Conservation (phyloP, 2,888 invertebrate genomes). For the Leucania comma region DNA sequence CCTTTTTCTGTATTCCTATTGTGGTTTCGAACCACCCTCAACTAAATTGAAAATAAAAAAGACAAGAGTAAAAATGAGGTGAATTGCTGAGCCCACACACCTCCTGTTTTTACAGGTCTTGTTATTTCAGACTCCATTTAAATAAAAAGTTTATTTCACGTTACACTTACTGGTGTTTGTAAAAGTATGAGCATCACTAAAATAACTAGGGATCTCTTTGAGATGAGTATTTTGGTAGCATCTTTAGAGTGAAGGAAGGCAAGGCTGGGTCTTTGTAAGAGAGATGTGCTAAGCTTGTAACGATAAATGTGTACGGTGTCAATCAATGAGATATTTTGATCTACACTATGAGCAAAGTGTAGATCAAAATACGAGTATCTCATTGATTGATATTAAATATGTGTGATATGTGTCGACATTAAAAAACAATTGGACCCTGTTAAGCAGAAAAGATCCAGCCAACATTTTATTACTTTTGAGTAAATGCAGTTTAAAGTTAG, state of each 20-base stretch:
- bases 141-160: constrained; percentile 31
- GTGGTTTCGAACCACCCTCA: neutral
- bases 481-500: too few relatives aligned
- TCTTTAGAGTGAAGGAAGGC: constrained; percentile 4
- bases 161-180: constrained; percentile 32
- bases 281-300: too few relatives aligned
- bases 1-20: neutral
- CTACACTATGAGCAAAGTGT: too few relatives aligned
- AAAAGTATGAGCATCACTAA: constrained; percentile 31
- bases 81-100: constrained; percentile 1
- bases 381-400: too few relatives aligned
- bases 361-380: too few relatives aligned
- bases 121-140: constrained; percentile 31
- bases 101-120: constrained; percentile 15
- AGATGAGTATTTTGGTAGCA: constrained; percentile 23
- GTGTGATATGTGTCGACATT: too few relatives aligned
- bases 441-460: too few relatives aligned
- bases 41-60: constrained; percentile 11
- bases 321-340: too few relatives aligned
- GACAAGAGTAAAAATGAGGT: neutral
- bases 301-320: too few relatives aligned
- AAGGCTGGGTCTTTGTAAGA: neutral
- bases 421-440: too few relatives aligned
- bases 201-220: constrained; percentile 27
- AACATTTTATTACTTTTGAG: too few relatives aligned